A percentile compares a stretch with the other conserved stretches of the same genome.
phyloP scores from a whole-genome alignment of 2,797 vertebrate genomes.

The Phoeniculus purpureus region DNA sequence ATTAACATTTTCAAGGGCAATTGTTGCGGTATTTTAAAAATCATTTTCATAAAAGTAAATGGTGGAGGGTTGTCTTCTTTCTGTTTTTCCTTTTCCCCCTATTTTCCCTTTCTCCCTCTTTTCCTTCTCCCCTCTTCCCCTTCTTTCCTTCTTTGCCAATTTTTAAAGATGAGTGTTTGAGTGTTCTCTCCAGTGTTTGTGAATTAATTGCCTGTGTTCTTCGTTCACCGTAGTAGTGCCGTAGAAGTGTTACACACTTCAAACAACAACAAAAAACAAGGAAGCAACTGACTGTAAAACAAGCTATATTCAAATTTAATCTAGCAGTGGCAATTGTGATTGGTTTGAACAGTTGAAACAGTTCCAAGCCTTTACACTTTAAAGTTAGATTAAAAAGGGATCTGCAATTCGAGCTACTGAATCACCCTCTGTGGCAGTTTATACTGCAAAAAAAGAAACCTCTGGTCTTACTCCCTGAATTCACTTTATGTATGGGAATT shows the following conservation, averaged over 20 bases:
- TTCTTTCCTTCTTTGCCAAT: neutral
- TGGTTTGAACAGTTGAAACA: conserved; percentile 32
- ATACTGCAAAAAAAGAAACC: neutral
- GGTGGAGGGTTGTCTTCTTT: neutral
- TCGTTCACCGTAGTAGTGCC: neutral
- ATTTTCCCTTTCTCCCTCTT: neutral
- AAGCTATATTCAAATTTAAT: conserved; percentile 33
- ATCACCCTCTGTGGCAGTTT: neutral
- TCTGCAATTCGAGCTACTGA: conserved; percentile 1
- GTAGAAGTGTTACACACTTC: neutral
- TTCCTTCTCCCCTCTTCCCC: no score
- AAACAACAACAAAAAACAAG: neutral
- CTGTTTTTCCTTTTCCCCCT: neutral
- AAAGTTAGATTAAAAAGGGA: conserved; percentile 26
- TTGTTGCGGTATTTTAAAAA: neutral
- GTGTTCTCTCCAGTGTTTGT: neutral
- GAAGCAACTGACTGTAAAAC: neutral
- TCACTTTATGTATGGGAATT: conserved; percentile 25
- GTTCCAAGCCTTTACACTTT: conserved; percentile 1
- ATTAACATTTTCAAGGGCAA: conserved; percentile 22
- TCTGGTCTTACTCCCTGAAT: conserved; percentile 5
- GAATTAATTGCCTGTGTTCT: neutral
- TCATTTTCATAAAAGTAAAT: neutral
- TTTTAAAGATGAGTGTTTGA: neutral
- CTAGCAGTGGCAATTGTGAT: neutral